Evolutionary conservation across 1,140 invertebrate species (phyloP), one percentile per base, ranked within the genome.

Genomic region (Cyclina sinensis): DNA sequence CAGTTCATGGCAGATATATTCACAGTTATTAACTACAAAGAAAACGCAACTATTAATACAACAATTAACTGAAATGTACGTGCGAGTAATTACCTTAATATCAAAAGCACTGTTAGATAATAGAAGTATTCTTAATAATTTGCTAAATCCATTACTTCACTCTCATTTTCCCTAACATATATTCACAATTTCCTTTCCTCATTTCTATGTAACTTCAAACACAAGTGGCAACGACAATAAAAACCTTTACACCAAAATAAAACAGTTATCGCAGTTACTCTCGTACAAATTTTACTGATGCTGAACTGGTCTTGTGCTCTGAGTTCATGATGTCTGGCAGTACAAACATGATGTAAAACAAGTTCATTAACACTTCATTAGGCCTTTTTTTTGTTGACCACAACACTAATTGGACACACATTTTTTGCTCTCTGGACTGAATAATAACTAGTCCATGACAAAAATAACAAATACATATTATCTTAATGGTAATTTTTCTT

Each of bases 341-440:
- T 70, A 70, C 32, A n/a, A 37, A 70, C 65, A 70, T 2, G 32
- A 37, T 70, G 21, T 37, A 37, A 21, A 37, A 70, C 65, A 70
- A 70, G 65, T 37, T 37, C 65, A 70, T 70, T 70, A 35, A n/a
- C 65, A 70, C 32, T 70, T 70, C 32, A 37, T 70, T 14, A 35
- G 32, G 24, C 14, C 35, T 27, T 70, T 70, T 70, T 70, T 37
- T 35, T 27, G 21, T 70, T 37, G n/a, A 30, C 62, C 62, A 65
- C 18, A 21, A 57, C 54, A n/a, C 21, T 57, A 24, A 57, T 57
- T n/a, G 43, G 43, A 4, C 14, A 14, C 43, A 4, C 43, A 43
- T 43, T 7, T 43, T 43, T 43, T 14, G n/a, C n/a, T n/a, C n/a
- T n/a, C n/a, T n/a, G n/a, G n/a, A n/a, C n/a, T n/a, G n/a, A n/a